These are phyloP conservation scores for Danaus plexippus DNA, from an alignment of 1,140 invertebrate species.

Conservation along the genomic window DNA sequence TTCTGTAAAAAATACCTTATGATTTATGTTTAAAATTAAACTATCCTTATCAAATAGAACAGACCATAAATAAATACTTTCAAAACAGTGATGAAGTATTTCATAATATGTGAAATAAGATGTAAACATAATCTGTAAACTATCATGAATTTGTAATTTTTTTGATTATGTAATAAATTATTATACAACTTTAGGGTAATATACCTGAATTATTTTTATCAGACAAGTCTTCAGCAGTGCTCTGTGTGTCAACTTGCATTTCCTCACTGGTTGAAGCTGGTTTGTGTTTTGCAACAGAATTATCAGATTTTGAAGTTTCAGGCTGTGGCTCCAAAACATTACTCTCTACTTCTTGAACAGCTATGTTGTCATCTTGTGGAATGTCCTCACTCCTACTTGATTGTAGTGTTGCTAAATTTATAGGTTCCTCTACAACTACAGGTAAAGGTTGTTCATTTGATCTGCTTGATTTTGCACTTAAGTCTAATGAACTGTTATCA, in stretches of 20 bases:
- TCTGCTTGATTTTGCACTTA: constrained; percentile 54
- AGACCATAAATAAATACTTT: too few species aligned
- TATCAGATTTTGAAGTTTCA: constrained; percentile 31
- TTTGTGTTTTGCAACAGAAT: constrained; percentile 28
- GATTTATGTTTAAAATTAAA: too few species aligned
- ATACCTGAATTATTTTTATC: constrained; percentile 58
- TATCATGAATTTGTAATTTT: too few species aligned
- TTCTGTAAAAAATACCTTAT: constrained; percentile 44
- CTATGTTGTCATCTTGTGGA: constrained; percentile 31
- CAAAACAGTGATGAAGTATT: too few species aligned
- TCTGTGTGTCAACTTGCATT: constrained; percentile 58
- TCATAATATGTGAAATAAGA: too few species aligned
- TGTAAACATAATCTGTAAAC: too few species aligned
- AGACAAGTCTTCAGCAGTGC: constrained; percentile 55
- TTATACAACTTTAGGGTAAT: constrained; percentile 3
- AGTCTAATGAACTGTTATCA: constrained; percentile 54
- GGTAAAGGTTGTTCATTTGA: constrained; percentile 39
- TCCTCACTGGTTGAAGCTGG: constrained; percentile 37
- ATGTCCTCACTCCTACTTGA: constrained; percentile 47
- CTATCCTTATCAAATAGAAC: too few species aligned
- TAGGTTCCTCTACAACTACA: constrained; percentile 50
- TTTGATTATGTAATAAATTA: too few species aligned
- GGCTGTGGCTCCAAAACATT: constrained; percentile 32
- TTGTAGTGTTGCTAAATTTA: constrained; percentile 56
- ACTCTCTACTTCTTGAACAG: constrained; percentile 33